These are phyloP conservation scores for Drosophila auraria DNA, from an alignment of 1,140 invertebrate genomes.

Conservation along the genomic window DNA sequence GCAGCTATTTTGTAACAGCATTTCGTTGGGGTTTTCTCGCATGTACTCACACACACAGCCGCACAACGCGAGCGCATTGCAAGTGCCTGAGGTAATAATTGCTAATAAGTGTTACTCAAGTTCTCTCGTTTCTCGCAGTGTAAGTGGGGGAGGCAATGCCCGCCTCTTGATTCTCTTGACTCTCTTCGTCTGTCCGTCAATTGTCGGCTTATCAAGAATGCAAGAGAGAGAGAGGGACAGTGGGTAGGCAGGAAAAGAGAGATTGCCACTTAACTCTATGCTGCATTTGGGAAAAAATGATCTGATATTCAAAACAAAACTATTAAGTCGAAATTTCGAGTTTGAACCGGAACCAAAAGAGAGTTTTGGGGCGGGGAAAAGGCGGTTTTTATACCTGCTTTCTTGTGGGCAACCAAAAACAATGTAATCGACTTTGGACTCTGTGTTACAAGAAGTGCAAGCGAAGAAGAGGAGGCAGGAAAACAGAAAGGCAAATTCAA, in stretches of 20 bases:
- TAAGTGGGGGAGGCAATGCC: constrained; percentile 34
- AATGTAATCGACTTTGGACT: constrained; percentile 13
- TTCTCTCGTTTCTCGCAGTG: constrained; percentile 26
- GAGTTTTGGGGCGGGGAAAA: neutral
- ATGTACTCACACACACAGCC: neutral
- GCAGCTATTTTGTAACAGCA: constrained; percentile 26
- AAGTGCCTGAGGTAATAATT: constrained; percentile 32
- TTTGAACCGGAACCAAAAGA: constrained; percentile 50
- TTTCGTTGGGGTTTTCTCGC: constrained; percentile 37
- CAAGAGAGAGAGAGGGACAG: neutral
- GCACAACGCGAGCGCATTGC: constrained; percentile 10
- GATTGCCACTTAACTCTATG: constrained; percentile 64
- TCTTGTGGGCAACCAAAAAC: neutral
- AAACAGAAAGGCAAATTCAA: constrained; percentile 56
- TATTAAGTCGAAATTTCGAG: constrained; percentile 66
- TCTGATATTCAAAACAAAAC: constrained; percentile 66
- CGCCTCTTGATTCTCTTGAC: constrained; percentile 9
- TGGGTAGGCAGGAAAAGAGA: neutral
- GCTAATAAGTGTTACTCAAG: constrained; percentile 5
- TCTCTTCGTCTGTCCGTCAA: constrained; percentile 33
- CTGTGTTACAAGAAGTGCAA: constrained; percentile 49
- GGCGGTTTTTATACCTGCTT: neutral
- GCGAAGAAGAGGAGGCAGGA: constrained; percentile 24
- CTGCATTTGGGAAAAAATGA: constrained; percentile 54
- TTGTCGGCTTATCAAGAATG: constrained; percentile 25